Conservation (phyloP, 2,113 vertebrate genomes). For the Micronycteris hirsuta region DNA sequence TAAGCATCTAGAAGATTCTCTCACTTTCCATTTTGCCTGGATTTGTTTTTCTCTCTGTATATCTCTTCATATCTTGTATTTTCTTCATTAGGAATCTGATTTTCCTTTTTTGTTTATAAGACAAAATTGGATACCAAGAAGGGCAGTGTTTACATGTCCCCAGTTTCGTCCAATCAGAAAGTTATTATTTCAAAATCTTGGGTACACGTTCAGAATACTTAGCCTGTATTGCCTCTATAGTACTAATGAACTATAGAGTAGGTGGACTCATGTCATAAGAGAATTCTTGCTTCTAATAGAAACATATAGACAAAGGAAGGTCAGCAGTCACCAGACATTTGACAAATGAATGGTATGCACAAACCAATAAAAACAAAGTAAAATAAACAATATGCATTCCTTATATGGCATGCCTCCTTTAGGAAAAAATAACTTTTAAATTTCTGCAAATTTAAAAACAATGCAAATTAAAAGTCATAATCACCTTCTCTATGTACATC, state of each 20-base stretch:
- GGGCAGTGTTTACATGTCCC: neutral
- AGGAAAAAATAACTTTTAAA: neutral
- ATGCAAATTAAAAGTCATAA: neutral
- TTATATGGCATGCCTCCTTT: neutral
- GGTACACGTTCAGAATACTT: neutral
- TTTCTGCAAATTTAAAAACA: neutral
- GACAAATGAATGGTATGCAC: neutral
- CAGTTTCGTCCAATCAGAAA: neutral
- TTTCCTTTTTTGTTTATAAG: neutral
- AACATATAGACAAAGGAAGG: neutral
- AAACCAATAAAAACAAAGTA: neutral
- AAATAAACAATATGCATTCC: neutral
- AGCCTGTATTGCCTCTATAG: neutral
- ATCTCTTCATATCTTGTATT: neutral
- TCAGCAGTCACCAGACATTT: neutral
- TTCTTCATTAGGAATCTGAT: too few relatives aligned
- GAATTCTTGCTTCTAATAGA: neutral
- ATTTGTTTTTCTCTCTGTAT: neutral
- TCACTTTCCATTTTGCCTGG: neutral
- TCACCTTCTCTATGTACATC: neutral
- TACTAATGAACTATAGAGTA: neutral
- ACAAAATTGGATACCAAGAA: neutral
- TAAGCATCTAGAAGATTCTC: neutral
- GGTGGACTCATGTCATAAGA: accelerated
- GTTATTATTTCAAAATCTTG: neutral